These are phyloP conservation scores for Danio jaintianensis DNA, from an alignment of 2,797 vertebrate species.

Conservation along the genomic window DNA sequence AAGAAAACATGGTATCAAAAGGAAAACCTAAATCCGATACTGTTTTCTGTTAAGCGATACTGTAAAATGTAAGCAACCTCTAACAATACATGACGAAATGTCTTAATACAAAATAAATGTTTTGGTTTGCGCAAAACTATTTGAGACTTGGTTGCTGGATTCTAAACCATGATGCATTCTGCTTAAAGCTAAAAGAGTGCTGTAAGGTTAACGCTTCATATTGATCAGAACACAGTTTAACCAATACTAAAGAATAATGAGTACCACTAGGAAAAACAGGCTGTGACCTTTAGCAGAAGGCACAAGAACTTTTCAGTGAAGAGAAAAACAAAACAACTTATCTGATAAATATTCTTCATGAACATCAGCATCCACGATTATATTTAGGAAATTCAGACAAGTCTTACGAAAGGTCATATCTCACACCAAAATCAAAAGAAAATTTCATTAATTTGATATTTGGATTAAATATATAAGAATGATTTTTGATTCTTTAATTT, in stretches of 20 bases:
- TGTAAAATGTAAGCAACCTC: conserved; percentile 56
- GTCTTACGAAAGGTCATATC: conserved; percentile 4
- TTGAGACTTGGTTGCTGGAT: background rate
- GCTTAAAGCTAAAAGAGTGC: conserved; percentile 66
- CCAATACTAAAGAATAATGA: conserved; percentile 55
- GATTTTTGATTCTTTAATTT: too few relatives aligned
- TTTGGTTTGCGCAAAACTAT: conserved; percentile 21
- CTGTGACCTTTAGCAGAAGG: conserved; percentile 73
- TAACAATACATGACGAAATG: conserved; percentile 39
- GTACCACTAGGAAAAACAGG: conserved; percentile 66
- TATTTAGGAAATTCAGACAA: conserved; percentile 15
- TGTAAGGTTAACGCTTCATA: conserved; percentile 66
- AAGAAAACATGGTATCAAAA: conserved; percentile 45
- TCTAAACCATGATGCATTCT: conserved; percentile 50
- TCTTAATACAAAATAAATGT: conserved; percentile 52
- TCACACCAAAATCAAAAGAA: background rate
- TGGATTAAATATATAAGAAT: background rate
- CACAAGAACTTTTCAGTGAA: conserved; percentile 72
- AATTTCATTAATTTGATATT: background rate
- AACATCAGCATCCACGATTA: conserved; percentile 9
- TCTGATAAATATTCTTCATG: conserved; percentile 41
- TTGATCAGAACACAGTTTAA: conserved; percentile 63
- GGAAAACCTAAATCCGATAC: conserved; percentile 7
- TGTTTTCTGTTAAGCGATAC: conserved; percentile 50
- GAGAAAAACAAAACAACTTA: conserved; percentile 60